These are phyloP conservation scores for Drymonia ruficornis DNA, from an alignment of 2,888 invertebrate species.

Conservation along the genomic window DNA sequence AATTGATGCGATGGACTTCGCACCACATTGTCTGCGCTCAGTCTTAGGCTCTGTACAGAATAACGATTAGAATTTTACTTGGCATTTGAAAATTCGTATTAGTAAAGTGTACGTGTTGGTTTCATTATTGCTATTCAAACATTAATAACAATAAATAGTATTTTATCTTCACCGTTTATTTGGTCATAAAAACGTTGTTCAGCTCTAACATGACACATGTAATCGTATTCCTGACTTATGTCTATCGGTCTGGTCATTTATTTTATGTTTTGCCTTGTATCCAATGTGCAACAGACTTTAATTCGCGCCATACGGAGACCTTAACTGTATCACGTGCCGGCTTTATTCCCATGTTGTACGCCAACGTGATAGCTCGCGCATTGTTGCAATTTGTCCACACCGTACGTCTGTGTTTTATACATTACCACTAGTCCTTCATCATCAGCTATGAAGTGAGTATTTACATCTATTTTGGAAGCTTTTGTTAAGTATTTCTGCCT, in stretches of 20 bases:
- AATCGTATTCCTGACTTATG: no score
- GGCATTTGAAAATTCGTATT: not conserved
- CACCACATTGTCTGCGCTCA: constrained; percentile 51
- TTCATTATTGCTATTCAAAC: no score
- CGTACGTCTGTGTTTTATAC: constrained; percentile 14
- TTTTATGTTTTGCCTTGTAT: constrained; percentile 10
- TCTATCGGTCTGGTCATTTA: not conserved
- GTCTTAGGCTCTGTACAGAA: constrained; percentile 37
- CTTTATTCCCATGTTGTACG: constrained; percentile 34
- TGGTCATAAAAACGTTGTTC: no score
- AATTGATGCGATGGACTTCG: constrained; percentile 67
- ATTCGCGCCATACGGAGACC: constrained; percentile 14
- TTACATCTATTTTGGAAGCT: not conserved
- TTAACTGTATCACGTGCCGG: constrained; percentile 32
- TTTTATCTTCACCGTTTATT: no score
- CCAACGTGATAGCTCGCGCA: constrained; percentile 27
- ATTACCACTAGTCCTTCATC: not conserved
- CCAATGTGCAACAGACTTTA: constrained; percentile 28
- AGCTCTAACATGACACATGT: no score
- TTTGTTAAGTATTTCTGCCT: no score
- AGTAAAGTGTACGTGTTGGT: no score
- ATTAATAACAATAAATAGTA: no score
- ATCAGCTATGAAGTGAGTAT: constrained; percentile 14
- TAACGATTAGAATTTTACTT: not conserved
- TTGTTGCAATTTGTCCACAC: constrained; percentile 9